A percentile compares a stretch with the other conserved stretches of the same genome.
phyloP scores from a whole-genome alignment of 92 coral and sea anemone genomes.

The Galaxea fascicularis region DNA sequence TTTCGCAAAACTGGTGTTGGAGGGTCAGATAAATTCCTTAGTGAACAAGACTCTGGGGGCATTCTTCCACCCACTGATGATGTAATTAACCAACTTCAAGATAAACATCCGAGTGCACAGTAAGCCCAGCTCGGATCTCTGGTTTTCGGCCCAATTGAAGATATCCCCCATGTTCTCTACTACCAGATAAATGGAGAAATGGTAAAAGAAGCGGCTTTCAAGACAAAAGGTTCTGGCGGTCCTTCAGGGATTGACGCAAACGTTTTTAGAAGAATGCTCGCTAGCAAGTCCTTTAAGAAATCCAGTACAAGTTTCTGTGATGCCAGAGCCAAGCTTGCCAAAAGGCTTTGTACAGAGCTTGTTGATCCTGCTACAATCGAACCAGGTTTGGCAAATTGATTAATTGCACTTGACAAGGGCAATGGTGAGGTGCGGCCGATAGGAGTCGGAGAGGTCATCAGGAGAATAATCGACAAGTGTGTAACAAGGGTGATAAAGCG shows the following conservation, averaged over 20 bases:
- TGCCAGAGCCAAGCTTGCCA: not conserved
- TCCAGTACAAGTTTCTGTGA: slow-evolving; percentile 22
- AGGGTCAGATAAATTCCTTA: slow-evolving; percentile 65
- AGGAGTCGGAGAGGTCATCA: too few relatives aligned
- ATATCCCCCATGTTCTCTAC: slow-evolving; percentile 34
- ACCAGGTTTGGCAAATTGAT: slow-evolving; percentile 19
- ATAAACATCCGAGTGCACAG: slow-evolving; percentile 66
- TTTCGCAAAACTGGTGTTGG: slow-evolving; percentile 70
- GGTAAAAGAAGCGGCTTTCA: slow-evolving; percentile 53
- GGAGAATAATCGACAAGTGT: slow-evolving; percentile 32
- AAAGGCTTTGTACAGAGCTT: slow-evolving; percentile 14
- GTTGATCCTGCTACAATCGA: slow-evolving; percentile 21
- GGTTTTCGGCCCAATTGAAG: slow-evolving; percentile 53
- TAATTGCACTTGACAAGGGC: too few relatives aligned
- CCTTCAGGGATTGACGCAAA: slow-evolving; percentile 53
- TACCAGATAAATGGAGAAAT: slow-evolving; percentile 49
- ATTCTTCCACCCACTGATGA: slow-evolving; percentile 58
- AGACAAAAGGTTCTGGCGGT: slow-evolving; percentile 62
- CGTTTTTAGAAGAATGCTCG: slow-evolving; percentile 52
- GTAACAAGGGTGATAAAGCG: slow-evolving; percentile 13
- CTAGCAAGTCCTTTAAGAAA: slow-evolving; percentile 24
- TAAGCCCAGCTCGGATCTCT: slow-evolving; percentile 34
- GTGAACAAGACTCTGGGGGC: slow-evolving; percentile 50
- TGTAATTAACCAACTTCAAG: slow-evolving; percentile 64
- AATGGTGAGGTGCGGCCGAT: slow-evolving; percentile 47